phyloP scores from a whole-genome alignment of 2,888 invertebrate species.

The Brenthis daphne region DNA sequence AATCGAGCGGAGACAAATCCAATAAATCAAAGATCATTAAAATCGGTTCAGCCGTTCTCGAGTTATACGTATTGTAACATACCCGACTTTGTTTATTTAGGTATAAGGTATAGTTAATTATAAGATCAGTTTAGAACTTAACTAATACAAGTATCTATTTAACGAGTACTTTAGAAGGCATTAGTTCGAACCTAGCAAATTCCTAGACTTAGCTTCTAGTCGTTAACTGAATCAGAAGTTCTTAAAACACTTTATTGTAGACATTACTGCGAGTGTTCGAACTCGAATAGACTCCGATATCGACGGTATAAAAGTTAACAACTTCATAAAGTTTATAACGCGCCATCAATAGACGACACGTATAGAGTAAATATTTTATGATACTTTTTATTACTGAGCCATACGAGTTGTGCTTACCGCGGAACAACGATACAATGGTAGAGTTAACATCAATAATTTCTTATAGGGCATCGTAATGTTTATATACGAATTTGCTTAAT shows the following conservation, averaged over 20 bases:
- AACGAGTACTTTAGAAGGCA: conserved; percentile 2
- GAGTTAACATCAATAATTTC: conserved; percentile 6
- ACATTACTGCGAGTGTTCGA: conserved; percentile 33
- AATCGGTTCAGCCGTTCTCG: too few relatives aligned
- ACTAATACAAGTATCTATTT: conserved; percentile 12
- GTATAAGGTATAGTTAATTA: not conserved
- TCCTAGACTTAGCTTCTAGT: conserved; percentile 27
- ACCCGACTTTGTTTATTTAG: too few relatives aligned
- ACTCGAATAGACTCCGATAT: conserved; percentile 47
- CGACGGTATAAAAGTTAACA: conserved; percentile 64
- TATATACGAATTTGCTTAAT: too few relatives aligned
- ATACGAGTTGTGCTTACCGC: conserved; percentile 22
- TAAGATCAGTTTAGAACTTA: not conserved
- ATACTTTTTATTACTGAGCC: conserved; percentile 45
- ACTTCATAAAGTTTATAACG: conserved; percentile 71
- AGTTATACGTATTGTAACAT: too few relatives aligned
- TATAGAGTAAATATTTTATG: conserved; percentile 65
- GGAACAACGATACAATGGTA: conserved; percentile 13
- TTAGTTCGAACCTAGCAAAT: not conserved
- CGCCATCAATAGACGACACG: conserved; percentile 63
- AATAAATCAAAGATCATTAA: too few relatives aligned
- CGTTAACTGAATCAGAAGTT: conserved; percentile 37
- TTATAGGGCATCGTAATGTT: not conserved
- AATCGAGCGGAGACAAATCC: too few relatives aligned
- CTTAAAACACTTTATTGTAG: conserved; percentile 40